Base-by-base conservation (phyloP, 2,888 invertebrate genomes). In the Hofmannophila pseudospretella region DNA sequence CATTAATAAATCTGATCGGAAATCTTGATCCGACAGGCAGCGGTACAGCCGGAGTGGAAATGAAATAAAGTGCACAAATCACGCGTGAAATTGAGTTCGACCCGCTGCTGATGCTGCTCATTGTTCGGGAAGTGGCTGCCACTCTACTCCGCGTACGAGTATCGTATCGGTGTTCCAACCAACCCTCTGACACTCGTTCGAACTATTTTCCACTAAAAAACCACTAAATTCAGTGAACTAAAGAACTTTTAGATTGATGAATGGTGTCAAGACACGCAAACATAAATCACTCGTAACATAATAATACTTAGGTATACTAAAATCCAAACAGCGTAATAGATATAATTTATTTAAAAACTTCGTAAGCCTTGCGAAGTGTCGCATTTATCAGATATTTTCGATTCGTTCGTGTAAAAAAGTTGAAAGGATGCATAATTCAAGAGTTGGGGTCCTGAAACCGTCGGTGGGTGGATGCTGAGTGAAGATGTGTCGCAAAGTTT, bases 31-130 rank as follows among this genome's bases (percentile, higher is more conserved):
- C 62, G 60, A 62, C 58, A 61, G 51, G n/a, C 52, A 59, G 52
- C 54, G 53, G 58, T 67, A 63, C 58, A 58, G 50, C 56, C 49
- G 51, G 51, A 68, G 66, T 75, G 67, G 70, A 67, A 81, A 80
- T 72, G 72, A 77, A 80, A 79, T 80, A 77, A 81, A 78, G 68
- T 69, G 66, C 66, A 74, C 72, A 81, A 81, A 84, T 81, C 80
- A 81, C 78, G 79, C 84, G 82, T 84, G 81, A 84, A 85, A 85
- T 85, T 79, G 82, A 79, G 70, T 82, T 81, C 72, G 71, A 71
- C 57, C 71, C 69, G 58, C 42, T 47, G 60, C 67, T 66, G 60
- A 68, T 74, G 72, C n/a, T n/a, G n/a, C n/a, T 69, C 70, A 73
- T 73, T 75, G 75, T 74, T 64, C 67, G 63, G 59, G 57, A 66